These are phyloP conservation scores for Lasioglossum villosulum DNA, from an alignment of 2,888 invertebrate genomes.

Conservation along the genomic window DNA sequence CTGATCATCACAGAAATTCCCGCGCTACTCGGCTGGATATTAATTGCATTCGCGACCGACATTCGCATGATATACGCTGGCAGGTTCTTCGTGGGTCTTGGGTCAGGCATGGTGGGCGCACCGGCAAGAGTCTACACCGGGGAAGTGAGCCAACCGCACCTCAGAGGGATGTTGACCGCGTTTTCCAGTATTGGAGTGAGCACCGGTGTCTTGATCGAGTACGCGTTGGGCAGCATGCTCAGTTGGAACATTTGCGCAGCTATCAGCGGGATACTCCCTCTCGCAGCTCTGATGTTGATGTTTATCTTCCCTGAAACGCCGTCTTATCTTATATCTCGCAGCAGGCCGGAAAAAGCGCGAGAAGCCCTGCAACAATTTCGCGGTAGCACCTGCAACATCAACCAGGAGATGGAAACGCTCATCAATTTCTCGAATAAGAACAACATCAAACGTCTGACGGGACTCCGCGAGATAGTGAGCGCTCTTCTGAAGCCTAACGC, in stretches of 20 bases:
- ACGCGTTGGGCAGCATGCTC: constrained; percentile 87
- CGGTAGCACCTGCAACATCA: constrained; percentile 87
- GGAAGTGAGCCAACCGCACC: constrained; percentile 90
- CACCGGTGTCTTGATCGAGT: constrained; percentile 89
- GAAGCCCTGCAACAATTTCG: constrained; percentile 87
- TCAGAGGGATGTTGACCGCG: constrained; percentile 91
- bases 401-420: constrained; percentile 88
- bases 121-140: constrained; percentile 90
- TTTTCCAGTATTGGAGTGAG: constrained; percentile 90
- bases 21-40: constrained; percentile 89
- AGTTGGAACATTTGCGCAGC: constrained; percentile 89
- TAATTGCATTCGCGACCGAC: constrained; percentile 87
- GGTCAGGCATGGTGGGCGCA: constrained; percentile 90
- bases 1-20: constrained; percentile 89
- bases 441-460: constrained; percentile 86
- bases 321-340: constrained; percentile 88
- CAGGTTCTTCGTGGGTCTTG: constrained; percentile 89
- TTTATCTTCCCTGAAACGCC: constrained; percentile 90
- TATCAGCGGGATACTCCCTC: constrained; percentile 87
- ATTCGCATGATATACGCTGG: constrained; percentile 88
- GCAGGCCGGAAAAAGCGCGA: constrained; percentile 87
- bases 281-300: constrained; percentile 87
- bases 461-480: constrained; percentile 85
- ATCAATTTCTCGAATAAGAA: constrained; percentile 88
- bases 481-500: constrained; percentile 88